Base-by-base conservation (phyloP, 2,888 invertebrate species). In the Catocala sponsa region DNA sequence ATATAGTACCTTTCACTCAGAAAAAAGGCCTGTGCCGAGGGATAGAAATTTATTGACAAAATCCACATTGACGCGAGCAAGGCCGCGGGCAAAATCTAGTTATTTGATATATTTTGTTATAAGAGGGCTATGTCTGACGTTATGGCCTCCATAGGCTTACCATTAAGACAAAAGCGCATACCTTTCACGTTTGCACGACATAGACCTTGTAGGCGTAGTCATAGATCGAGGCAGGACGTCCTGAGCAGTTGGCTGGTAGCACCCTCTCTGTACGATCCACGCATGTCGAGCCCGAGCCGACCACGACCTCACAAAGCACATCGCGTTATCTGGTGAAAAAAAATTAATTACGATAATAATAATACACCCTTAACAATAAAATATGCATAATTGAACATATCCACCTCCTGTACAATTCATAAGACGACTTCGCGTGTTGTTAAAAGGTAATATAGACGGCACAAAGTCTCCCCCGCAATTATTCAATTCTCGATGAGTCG, bases 291-390 rank as follows among this genome's bases (percentile, higher is more conserved):
- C 84, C 0, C 94, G 89, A 47, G 89, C 83, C 0, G 78, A 75
- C 94, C 93, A 94, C 4, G 92, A 88, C 4, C 94, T 87, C 47
- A 93, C 89, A 70, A 92, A 94, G 71, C 94, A 94, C 89, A 93
- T 87, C 10, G 91, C 83, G 57, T 87, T 84, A 41, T 91, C 93
- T 94, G 80, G 15, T 70, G 72, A 25, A 48, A 54, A 48, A 52
- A 35, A 42, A 42, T 6, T 12, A 47, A 47, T 13, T 6, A 25
- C 25, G 1, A 25, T 2, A 25, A 25, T 25, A 25, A 25, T 46
- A 43, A 56, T 41, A 12, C 11, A 25, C 46, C 4, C 13, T 32
- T 13, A 33, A 33, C 44, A 25, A 25, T 44, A 15, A 15, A 42
- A 25, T 12, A 33, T 12, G 5, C 32, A 13, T 25, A 9, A 25